These are phyloP conservation scores for Calameuta idolon DNA, from an alignment of 2,888 invertebrate genomes.

Conservation along the genomic window DNA sequence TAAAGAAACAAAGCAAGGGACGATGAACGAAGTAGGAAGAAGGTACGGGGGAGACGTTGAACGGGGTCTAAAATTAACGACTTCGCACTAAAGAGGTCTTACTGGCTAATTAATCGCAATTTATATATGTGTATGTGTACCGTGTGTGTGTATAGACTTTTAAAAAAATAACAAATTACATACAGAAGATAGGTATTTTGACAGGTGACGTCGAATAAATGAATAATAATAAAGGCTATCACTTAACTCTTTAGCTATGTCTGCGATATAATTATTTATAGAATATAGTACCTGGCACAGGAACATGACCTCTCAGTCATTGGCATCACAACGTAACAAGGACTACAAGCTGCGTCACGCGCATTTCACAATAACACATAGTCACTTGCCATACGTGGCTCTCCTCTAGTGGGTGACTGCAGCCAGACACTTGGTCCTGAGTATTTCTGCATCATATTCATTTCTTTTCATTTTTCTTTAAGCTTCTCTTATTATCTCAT, in stretches of 20 bases:
- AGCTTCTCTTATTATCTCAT: constrained; percentile 28
- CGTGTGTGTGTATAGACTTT: constrained; percentile 62
- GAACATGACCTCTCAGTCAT: constrained; percentile 67
- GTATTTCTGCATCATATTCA: constrained; percentile 62
- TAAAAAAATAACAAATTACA: constrained; percentile 67
- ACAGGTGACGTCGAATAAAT: constrained; percentile 57
- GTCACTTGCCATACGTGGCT: constrained; percentile 15
- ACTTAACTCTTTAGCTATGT: constrained; percentile 46
- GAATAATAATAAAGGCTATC: constrained; percentile 42
- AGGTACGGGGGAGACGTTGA: constrained; percentile 1
- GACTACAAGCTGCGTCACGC: constrained; percentile 63
- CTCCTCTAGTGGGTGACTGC: constrained; percentile 56
- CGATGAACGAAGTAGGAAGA: not conserved
- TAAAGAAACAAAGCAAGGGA: not conserved
- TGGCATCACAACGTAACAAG: constrained; percentile 67
- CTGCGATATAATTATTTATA: constrained; percentile 51
- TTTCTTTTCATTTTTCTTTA: constrained; percentile 32
- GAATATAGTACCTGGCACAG: constrained; percentile 65
- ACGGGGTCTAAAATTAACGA: constrained; percentile 32
- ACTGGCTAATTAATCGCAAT: constrained; percentile 57
- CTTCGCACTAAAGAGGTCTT: constrained; percentile 43
- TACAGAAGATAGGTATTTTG: constrained; percentile 59
- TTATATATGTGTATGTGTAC: not conserved
- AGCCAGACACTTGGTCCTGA: constrained; percentile 67
- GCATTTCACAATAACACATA: constrained; percentile 36